Base-by-base conservation (phyloP, 2,888 invertebrate genomes). In the Dascillus cervinus region DNA sequence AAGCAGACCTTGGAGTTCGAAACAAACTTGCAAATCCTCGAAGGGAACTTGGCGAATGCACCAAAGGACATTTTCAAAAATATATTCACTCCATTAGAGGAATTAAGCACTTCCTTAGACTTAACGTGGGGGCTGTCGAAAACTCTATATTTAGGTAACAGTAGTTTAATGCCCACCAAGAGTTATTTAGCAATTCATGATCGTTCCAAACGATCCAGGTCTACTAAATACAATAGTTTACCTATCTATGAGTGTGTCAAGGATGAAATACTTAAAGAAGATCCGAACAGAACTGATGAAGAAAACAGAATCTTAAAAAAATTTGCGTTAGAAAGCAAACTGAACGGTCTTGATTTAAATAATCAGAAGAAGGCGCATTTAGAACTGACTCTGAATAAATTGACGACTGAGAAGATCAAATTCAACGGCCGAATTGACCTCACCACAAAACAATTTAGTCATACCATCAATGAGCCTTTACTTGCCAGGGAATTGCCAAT, bases 121-220 rank as follows among this genome's bases (percentile, higher is more conserved):
- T 75, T 80, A 26, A 87, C 87, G 3, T 91, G 89, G 88, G 87
- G 88, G 5, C 72, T 90, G 47, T 81, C 89, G 0, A 91, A 90
- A 62, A 79, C 85, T 3, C 62, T 94, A 6, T 89, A 85, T 55
- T 66, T 86, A 27, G 83, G 86, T 3, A 84, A 86, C 53, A 81
- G 80, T 50, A 77, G 79, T 1, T 57, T 82, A 6, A 86, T 90
- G 77, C 85, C 88, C 0, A 79, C 82, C 3, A 80, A 81, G 49
- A 77, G 75, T 25, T 90, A 87, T 52, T 64, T 82, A 48, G 76
- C 82, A 50, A 80, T 92, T 42, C 85, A 89, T 51, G 79, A 83
- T 39, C 70, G 90, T 46, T 85, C 89, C 0, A 73, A 78, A 46
- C 72, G 74, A 53, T 88, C 89, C 0, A 72, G 82, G 41, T 73